Percentiles rank a stretch among this genome's conserved stretches.
phyloP scores from a whole-genome alignment of 2,888 invertebrate species.

The Lasiommata megera region DNA sequence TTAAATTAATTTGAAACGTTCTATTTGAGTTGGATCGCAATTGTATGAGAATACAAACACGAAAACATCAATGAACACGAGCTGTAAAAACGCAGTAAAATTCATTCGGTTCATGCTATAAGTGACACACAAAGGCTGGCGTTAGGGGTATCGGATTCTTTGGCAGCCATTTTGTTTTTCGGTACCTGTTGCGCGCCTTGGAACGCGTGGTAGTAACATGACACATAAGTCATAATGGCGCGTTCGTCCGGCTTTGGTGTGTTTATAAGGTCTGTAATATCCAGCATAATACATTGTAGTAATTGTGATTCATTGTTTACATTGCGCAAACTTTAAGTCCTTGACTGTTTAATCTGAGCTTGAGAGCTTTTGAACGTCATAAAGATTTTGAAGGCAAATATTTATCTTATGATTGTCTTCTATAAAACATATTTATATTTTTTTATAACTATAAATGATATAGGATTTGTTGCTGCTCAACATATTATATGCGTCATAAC shows the following conservation, averaged over 20 bases:
- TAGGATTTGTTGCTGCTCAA: no score
- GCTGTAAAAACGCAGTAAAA: slow-evolving; percentile 22
- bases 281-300: slow-evolving; percentile 32
- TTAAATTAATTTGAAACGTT: no score
- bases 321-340: background rate
- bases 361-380: background rate
- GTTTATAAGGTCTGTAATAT: slow-evolving; percentile 97
- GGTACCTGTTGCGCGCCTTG: slow-evolving; percentile 98
- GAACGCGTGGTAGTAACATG: slow-evolving; percentile 99
- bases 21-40: no score
- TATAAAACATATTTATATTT: no score
- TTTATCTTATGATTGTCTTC: background rate
- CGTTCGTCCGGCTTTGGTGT: slow-evolving; percentile 99
- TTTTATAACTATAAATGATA: no score
- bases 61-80: slow-evolving; percentile 35
- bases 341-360: slow-evolving; percentile 4
- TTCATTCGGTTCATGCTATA: slow-evolving; percentile 66
- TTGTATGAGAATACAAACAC: slow-evolving; percentile 41
- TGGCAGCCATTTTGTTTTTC: slow-evolving; percentile 59
- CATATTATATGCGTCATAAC: no score
- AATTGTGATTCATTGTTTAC: slow-evolving; percentile 28
- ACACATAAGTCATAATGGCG: slow-evolving; percentile 99
- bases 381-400: background rate
- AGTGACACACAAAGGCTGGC: slow-evolving; percentile 76
- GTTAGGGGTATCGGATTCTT: slow-evolving; percentile 61